Conservation (phyloP, 1,140 invertebrate species). For the Aricia agestis region DNA sequence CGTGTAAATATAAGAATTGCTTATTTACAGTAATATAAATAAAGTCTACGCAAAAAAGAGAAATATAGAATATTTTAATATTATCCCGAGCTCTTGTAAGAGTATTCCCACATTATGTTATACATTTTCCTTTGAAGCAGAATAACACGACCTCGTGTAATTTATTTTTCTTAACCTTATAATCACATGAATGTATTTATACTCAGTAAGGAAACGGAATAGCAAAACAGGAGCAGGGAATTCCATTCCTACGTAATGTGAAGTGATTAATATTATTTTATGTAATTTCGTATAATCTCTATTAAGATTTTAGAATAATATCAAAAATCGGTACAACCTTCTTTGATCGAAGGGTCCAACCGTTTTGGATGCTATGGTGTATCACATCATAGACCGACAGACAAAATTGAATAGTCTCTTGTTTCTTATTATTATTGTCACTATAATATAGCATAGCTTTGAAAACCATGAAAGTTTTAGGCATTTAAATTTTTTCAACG, state of each 20-base stretch:
- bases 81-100: slow-evolving; percentile 7
- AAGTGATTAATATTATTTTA: not conserved
- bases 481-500: too few relatives aligned
- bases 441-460: too few relatives aligned
- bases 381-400: too few relatives aligned
- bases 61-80: slow-evolving; percentile 5
- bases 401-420: too few relatives aligned
- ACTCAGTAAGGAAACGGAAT: not conserved
- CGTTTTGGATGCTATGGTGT: too few relatives aligned
- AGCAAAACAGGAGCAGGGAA: not conserved
- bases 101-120: slow-evolving; percentile 5
- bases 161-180: slow-evolving; percentile 14
- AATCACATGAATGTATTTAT: slow-evolving; percentile 9
- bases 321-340: too few relatives aligned
- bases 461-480: too few relatives aligned
- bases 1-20: not conserved
- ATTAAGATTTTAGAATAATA: too few relatives aligned
- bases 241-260: not conserved
- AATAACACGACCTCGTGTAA: slow-evolving; percentile 10
- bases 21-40: not conserved
- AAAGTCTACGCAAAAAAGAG: not conserved
- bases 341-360: too few relatives aligned
- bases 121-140: slow-evolving; percentile 13
- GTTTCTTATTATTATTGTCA: too few relatives aligned
- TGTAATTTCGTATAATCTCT: not conserved